Evolutionary conservation across 37 sponge, comb jelly and placozoan genomes (phyloP), one percentile per base, ranked within the genome.

Genomic region (Spongia lamella): DNA sequence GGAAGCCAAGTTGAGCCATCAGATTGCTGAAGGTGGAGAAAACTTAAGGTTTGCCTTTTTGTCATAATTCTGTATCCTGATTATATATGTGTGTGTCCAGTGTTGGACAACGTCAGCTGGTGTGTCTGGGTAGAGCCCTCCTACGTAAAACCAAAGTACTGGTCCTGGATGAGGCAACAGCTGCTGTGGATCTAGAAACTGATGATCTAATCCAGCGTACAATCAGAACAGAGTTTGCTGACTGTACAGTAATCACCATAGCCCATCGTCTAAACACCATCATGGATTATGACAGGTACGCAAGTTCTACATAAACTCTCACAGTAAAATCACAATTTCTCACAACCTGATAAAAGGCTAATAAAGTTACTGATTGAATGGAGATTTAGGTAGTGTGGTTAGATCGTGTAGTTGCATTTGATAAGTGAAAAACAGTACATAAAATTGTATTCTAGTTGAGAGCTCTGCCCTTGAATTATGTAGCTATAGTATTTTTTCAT

Each of bases 101-200:
- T 86, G 98, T 97, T 76, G 98, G 98, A 25, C 98, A 97, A 53
- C 71, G 98, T 30, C 98, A 97, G 86, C 63, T 97, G 63, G 96
- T 97, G 61, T 97, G 98, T 84, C 83, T 97, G 29, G 98, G 96
- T 31, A 72, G 96, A 53, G 98, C 98, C 52, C 90, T 97, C 30
- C 82, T 97, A 58, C 79, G 93, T 21, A 91, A 94, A 77, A 92
- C 93, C 60, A 89, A 94, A 80, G 89, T 97, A 20, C 81, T 97
- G 40, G 93, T 97, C 29, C 65, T 94, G 79, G 98, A 97, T 54
- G 98, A 97, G 61, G 98, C 99, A 29, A 97, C 96, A 38, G 99
- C 96, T 53, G 96, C 99, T 15, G 94, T 95, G 14, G 99, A 98
- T 59, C 76, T 98, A 72, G 99, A 98, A 80, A 98, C 99, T 1